These are phyloP conservation scores for Eupithecia insigniata DNA, from an alignment of 2,888 invertebrate genomes.

Conservation along the genomic window DNA sequence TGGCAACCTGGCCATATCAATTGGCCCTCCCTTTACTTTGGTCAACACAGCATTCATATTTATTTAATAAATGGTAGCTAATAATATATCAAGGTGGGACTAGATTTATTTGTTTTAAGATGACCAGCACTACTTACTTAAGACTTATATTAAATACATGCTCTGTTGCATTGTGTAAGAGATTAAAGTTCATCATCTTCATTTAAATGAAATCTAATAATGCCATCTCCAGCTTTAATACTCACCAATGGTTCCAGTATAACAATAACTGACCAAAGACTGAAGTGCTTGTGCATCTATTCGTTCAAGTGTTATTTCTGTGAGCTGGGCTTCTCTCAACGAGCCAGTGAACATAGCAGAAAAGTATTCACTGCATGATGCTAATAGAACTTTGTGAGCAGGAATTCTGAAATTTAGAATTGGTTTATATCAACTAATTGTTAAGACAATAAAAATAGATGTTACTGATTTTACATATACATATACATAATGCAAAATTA, in stretches of 20 bases:
- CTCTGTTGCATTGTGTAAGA: background rate
- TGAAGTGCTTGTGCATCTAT: slow-evolving; percentile 94
- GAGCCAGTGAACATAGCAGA: slow-evolving; percentile 97
- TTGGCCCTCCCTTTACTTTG: background rate
- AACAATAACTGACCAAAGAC: slow-evolving; percentile 94
- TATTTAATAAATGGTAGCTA: too few relatives aligned
- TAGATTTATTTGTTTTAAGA: too few relatives aligned
- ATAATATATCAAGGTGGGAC: too few relatives aligned
- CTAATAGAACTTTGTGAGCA: slow-evolving; percentile 94
- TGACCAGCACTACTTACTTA: too few relatives aligned
- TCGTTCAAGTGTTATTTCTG: slow-evolving; percentile 92
- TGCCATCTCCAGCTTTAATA: slow-evolving; percentile 10
- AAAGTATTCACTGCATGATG: slow-evolving; percentile 97
- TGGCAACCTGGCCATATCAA: background rate
- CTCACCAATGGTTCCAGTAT: slow-evolving; percentile 89
- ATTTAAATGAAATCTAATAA: background rate
- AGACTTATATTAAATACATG: too few relatives aligned
- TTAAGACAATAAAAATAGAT: background rate
- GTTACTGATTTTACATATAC: background rate
- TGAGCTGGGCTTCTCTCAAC: slow-evolving; percentile 91
- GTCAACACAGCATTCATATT: background rate
- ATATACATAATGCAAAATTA: background rate
- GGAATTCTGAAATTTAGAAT: slow-evolving; percentile 81
- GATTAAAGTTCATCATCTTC: background rate
- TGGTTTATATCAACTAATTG: background rate